Evolutionary conservation across 2,888 invertebrate species (phyloP).

Genomic region (Ctena decussata): DNA sequence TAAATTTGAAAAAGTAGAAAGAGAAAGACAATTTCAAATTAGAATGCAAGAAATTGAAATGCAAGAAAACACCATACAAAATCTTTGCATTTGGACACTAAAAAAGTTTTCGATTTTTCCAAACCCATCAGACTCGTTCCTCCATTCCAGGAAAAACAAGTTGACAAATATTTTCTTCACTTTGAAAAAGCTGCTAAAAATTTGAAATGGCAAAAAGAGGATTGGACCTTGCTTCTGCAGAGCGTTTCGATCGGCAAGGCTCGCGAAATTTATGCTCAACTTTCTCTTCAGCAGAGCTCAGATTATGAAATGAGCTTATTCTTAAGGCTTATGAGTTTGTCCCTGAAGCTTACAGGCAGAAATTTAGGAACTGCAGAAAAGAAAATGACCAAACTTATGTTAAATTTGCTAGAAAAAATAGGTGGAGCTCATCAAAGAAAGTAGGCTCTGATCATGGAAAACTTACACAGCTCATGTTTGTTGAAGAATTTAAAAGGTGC

Average conservation of each 20-base stretch:
- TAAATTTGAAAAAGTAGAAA: not conserved
- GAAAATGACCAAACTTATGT: not conserved
- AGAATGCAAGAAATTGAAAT: not conserved
- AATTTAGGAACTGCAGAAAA: no score
- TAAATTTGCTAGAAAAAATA: no score
- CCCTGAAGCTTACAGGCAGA: no score
- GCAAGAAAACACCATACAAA: not conserved
- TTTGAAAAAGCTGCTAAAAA: conserved; percentile 47
- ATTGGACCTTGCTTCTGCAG: conserved; percentile 55
- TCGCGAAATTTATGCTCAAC: no score
- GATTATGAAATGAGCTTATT: conserved; percentile 45
- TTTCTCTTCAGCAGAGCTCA: conserved; percentile 26
- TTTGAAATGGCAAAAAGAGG: conserved; percentile 46
- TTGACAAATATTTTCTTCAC: conserved; percentile 21
- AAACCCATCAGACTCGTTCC: not conserved
- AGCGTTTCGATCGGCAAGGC: conserved; percentile 49
- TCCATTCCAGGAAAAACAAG: not conserved
- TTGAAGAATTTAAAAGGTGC: no score
- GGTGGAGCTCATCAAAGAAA: no score
- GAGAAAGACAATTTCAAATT: not conserved
- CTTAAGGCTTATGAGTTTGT: conserved; percentile 58
- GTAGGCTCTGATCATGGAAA: no score
- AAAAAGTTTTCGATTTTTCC: not conserved
- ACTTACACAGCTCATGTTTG: no score
- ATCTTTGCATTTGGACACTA: not conserved